These are phyloP conservation scores for Tinea pellionella DNA, from an alignment of 2,888 invertebrate genomes.

Conservation along the genomic window DNA sequence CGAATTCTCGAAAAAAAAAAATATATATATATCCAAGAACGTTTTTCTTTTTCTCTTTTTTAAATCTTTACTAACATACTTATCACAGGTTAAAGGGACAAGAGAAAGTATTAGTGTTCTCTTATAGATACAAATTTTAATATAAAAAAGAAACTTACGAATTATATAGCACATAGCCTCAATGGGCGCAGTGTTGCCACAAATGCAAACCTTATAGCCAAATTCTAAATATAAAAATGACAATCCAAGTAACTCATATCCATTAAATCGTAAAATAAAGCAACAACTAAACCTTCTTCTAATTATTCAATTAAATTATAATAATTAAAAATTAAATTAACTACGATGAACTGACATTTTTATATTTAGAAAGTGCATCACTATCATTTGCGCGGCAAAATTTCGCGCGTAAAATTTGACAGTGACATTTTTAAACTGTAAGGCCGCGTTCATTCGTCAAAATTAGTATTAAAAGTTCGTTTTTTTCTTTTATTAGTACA, in stretches of 20 bases:
- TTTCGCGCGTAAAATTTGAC: background rate
- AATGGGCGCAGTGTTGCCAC: constrained; percentile 19
- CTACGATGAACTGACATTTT: background rate
- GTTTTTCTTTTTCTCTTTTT: constrained; percentile 19
- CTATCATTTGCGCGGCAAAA: background rate
- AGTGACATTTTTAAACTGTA: background rate
- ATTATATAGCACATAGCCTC: constrained; percentile 49
- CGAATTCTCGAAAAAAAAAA: constrained; percentile 34
- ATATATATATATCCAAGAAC: constrained; percentile 49
- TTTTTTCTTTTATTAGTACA: background rate
- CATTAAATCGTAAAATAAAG: background rate
- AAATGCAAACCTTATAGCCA: background rate
- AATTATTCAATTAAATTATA: background rate
- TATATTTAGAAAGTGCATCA: background rate
- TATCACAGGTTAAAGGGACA: constrained; percentile 70
- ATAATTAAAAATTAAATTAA: background rate
- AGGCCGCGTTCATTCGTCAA: background rate
- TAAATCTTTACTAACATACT: constrained; percentile 63
- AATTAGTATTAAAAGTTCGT: constrained; percentile 2
- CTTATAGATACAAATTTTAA: constrained; percentile 41
- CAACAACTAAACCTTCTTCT: background rate
- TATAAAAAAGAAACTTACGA: constrained; percentile 56
- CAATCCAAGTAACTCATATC: background rate
- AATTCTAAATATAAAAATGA: background rate
- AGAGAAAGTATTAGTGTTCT: constrained; percentile 67